Base-by-base conservation (phyloP, 1,140 invertebrate species). In the Dendroctonus ponderosae region DNA sequence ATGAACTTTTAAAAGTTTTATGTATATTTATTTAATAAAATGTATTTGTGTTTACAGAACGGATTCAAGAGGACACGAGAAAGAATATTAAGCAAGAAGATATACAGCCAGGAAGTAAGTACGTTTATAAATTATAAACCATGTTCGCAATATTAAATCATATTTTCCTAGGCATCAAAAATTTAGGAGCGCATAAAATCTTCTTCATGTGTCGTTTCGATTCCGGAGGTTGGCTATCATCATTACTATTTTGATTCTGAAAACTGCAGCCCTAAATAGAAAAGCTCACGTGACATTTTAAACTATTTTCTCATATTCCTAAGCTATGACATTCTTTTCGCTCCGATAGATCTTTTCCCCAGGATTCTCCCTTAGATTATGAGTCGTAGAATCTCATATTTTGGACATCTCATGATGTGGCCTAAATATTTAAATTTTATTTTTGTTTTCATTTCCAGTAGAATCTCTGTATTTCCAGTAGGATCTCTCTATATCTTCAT, bases 31-130 rank as follows among this genome's bases (percentile, higher is more conserved):
- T 37, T 41, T 58, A 9, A 58, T 50, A 5, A 57, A 39, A 57
- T 12, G 56, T 54, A 48, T 37, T 53, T 56, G 54, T 53, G 7
- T 38, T 76, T 85, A 82, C 75, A 87, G 87, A 85, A 78, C 76
- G 83, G 73, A 82, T 85, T 53, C 86, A 89, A 76, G 81, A 81
- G 67, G 76, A 75, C 51, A 80, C 79, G 46, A 79, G 87, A 67
- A 79, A 78, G 72, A 81, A 82, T 71, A 83, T 88, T 57, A 81
- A 79, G 37, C 85, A 86, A 77, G 85, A 87, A 78, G 81, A 86
- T 51, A 83, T 88, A 69, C 87, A 89, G 78, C 87, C 87, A 66
- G 88, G 87, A 72, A 87, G 86, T 87, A 81, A 82, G 81, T 81
- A 50, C 53, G 2, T 3, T n/a, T 6, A 15, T 5, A 46, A 43